Evolutionary conservation across 2,113 vertebrate genomes (phyloP).

Genomic region (Macrotus californicus): DNA sequence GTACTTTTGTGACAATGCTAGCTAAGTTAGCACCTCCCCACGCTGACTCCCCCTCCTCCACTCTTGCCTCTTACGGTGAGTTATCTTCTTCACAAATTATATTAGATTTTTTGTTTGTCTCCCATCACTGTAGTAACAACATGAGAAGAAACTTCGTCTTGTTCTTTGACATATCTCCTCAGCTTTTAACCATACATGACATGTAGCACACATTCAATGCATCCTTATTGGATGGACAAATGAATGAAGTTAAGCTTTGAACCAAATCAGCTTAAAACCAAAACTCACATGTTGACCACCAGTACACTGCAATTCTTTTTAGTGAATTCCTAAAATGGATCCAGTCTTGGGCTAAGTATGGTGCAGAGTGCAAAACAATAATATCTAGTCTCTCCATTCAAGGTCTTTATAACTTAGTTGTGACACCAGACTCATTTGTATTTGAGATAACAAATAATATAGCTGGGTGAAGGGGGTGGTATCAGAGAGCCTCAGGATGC

Average conservation of each 20-base stretch:
- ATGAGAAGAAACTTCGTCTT: background rate
- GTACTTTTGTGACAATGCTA: background rate
- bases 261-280: background rate
- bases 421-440: background rate
- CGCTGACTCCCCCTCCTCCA: background rate
- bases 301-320: background rate
- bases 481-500: background rate
- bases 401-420: background rate
- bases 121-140: background rate
- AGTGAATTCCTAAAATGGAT: background rate
- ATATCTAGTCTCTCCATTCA: background rate
- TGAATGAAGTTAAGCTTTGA: background rate
- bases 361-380: background rate
- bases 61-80: background rate
- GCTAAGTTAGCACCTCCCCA: rapidly evolving
- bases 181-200: background rate
- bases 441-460: background rate
- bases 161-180: background rate
- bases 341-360: background rate
- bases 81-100: background rate
- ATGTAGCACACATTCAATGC: background rate
- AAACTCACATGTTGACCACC: background rate
- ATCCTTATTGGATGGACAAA: background rate
- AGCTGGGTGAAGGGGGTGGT: background rate
- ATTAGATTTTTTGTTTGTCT: background rate